Evolutionary conservation across 2,888 invertebrate species (phyloP), one percentile per base, ranked within the genome.

Genomic region (Deilephila elpenor): DNA sequence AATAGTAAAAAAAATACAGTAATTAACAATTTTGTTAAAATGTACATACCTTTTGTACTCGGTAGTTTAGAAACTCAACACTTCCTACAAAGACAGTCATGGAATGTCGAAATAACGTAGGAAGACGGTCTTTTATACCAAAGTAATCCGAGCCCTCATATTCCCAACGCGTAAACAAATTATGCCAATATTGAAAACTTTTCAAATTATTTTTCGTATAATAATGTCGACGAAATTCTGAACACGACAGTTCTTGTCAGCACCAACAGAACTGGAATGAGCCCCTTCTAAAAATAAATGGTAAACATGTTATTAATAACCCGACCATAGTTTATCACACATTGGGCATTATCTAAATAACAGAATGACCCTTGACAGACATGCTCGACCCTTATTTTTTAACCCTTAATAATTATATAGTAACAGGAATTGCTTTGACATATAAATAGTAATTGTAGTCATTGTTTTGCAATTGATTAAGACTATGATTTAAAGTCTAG

Each of bases 241-340:
- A 32, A 60, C 73, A 75, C 78, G 75, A 32, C 76, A 74, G 25
- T 78, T 76, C 76, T 74, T 75, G 70, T 51, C 73, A 74, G 78
- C 78, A 78, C 82, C 77, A 64, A 73, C 74, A 67, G 79, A 81
- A 81, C 76, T 79, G 82, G 76, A 86, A 86, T 84, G 84, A 83
- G 79, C 70, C 71, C 77, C 70, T 80, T 59, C 29, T 14, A 61
- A 61, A 78, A 85, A 85, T 81, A 80, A 79, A 79, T 76, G 75
- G 86, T 86, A 88, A 89, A 89, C 88, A 89, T 83, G 86, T 87
- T 88, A 84, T 82, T 82, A 85, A 81, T 85, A 86, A 84, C 84
- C 83, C 82, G 83, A 84, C 79, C 82, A 82, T 74, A 81, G 88
- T 86, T 87, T 88, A 88, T 87, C 87, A 73, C 44, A 72, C 72